phyloP scores from a whole-genome alignment of 2,797 vertebrate genomes.

The Hypotaenidia philippensis region DNA sequence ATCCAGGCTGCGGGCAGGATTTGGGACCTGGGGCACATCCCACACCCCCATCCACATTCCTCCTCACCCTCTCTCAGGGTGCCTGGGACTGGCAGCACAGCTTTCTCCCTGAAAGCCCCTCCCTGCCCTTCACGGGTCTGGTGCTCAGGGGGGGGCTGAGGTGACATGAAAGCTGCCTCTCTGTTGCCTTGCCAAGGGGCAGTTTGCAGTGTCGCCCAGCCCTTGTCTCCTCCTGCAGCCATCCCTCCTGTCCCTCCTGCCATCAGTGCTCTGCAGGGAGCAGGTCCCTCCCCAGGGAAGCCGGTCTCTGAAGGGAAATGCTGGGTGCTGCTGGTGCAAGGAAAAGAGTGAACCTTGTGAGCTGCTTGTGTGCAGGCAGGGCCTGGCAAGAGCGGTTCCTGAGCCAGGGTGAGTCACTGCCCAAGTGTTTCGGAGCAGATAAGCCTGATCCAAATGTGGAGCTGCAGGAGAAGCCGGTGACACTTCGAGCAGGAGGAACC shows the following conservation, averaged over 20 bases:
- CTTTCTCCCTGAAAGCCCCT: neutral
- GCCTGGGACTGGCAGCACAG: neutral
- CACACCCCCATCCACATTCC: accelerated
- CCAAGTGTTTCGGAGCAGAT: neutral
- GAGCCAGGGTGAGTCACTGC: neutral
- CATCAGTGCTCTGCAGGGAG: accelerated
- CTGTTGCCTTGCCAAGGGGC: neutral
- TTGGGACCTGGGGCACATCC: accelerated
- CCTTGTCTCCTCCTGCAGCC: accelerated
- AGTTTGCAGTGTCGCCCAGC: neutral
- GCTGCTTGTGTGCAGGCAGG: neutral
- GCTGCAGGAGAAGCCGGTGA: neutral
- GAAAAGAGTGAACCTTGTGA: neutral
- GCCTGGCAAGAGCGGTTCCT: neutral
- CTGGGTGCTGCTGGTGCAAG: neutral
- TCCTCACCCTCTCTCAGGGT: neutral
- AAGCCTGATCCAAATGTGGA: neutral
- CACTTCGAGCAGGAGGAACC: neutral
- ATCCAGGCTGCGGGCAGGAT: accelerated
- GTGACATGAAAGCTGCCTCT: neutral
- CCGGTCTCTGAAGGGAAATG: neutral
- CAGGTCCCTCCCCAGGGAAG: neutral
- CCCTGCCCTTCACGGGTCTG: accelerated
- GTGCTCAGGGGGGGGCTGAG: neutral
- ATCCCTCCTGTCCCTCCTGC: too few relatives aligned